These are phyloP conservation scores for Caenorhabditis tropicalis DNA, from an alignment of 1,140 invertebrate species.

Conservation along the genomic window DNA sequence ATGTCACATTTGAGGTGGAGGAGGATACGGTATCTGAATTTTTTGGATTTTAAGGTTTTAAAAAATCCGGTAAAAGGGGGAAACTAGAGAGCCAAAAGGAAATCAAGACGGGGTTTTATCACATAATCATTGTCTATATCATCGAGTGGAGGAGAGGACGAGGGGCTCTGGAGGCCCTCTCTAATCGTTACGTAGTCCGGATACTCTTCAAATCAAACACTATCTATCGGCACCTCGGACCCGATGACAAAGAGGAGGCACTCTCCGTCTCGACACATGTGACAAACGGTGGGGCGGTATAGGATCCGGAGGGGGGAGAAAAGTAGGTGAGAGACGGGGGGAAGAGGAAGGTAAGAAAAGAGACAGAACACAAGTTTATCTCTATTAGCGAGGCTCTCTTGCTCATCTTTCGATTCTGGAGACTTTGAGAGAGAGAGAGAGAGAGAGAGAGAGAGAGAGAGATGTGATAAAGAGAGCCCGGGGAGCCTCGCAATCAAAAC, in stretches of 20 bases:
- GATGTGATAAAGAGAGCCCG: neutral
- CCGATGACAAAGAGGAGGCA: constrained; percentile 30
- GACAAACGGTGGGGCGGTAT: constrained; percentile 35
- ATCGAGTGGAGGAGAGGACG: neutral
- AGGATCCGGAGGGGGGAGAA: neutral
- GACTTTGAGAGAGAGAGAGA: neutral
- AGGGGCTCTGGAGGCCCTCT: neutral
- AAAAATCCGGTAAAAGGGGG: neutral
- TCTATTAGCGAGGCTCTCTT: neutral
- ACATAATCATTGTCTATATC: constrained; percentile 37
- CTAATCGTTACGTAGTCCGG: neutral
- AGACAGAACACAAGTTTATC: constrained; percentile 30
- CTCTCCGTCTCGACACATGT: constrained; percentile 7
- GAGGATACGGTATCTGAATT: neutral
- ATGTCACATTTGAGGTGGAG: neutral
- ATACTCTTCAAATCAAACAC: constrained; percentile 18
- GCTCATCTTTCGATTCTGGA: too few relatives aligned
- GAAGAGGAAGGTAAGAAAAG: neutral
- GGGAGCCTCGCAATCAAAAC: neutral
- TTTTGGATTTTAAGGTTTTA: neutral
- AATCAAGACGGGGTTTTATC: neutral
- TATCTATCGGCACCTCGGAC: neutral
- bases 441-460: neutral
- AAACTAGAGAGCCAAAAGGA: neutral
- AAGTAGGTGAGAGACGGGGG: neutral